Conservation (phyloP, 2,113 vertebrate species). For the Chloroceryle aenea region DNA sequence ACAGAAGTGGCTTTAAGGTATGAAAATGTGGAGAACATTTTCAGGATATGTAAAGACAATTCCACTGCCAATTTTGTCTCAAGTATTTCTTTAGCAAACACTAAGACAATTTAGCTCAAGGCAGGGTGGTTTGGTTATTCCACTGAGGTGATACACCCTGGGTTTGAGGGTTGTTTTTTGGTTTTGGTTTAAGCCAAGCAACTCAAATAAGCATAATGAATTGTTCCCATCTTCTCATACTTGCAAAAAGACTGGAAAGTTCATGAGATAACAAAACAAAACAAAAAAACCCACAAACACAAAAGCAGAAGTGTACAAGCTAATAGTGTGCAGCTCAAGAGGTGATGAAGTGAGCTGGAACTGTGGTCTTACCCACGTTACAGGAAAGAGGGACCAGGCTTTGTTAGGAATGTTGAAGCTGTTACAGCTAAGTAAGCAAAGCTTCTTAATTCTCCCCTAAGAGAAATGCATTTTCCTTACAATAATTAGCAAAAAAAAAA, state of each 20-base stretch:
- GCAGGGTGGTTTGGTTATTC: background rate
- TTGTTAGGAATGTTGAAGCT: background rate
- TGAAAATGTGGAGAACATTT: background rate
- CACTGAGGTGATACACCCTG: background rate
- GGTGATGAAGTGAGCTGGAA: background rate
- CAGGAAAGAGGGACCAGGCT: background rate
- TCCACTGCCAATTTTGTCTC: background rate
- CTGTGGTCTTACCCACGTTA: background rate
- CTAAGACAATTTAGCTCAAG: background rate
- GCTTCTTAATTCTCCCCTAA: background rate
- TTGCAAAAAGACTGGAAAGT: background rate
- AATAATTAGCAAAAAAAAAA: background rate
- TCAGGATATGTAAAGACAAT: background rate
- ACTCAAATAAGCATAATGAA: background rate
- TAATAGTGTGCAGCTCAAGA: background rate
- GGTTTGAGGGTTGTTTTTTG: background rate
- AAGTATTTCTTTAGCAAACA: background rate
- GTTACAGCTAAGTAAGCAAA: background rate
- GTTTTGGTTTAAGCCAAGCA: background rate
- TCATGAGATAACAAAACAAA: background rate
- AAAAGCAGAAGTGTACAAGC: background rate
- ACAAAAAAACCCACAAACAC: background rate
- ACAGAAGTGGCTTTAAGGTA: background rate
- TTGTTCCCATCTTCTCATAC: background rate
- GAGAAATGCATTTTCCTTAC: background rate